These are phyloP conservation scores for Myotis pilosus DNA, from an alignment of 2,797 vertebrate genomes.

Conservation along the genomic window DNA sequence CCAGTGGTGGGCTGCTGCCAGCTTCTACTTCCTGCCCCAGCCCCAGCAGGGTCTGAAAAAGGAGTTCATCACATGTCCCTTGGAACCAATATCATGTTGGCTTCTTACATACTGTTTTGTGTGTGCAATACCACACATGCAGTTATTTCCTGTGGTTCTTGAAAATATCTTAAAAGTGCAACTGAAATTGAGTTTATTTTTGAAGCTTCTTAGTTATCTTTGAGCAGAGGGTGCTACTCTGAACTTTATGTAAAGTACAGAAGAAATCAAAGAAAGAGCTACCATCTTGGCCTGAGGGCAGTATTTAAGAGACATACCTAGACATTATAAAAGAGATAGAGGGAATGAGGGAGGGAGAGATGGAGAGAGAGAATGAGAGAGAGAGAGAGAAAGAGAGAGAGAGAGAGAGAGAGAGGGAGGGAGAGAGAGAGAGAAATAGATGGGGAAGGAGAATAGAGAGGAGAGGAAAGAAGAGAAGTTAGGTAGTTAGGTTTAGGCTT, in stretches of 20 bases:
- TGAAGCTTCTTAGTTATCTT: slow-evolving; percentile 40
- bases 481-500: not conserved
- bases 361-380: too few relatives aligned
- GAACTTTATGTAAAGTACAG: not conserved
- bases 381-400: not conserved
- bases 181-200: not conserved
- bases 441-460: not conserved
- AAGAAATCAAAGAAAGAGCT: slow-evolving; percentile 7
- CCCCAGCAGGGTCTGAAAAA: slow-evolving; percentile 40
- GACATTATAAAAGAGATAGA: not conserved
- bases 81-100: slow-evolving; percentile 45
- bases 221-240: not conserved
- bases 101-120: slow-evolving; percentile 37
- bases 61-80: slow-evolving; percentile 57
- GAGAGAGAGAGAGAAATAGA: not conserved
- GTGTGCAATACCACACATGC: slow-evolving; percentile 56
- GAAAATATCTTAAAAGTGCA: slow-evolving; percentile 30
- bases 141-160: slow-evolving; percentile 69
- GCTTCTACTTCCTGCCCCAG: slow-evolving; percentile 29
- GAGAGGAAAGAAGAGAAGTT: not conserved
- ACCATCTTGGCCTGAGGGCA: not conserved
- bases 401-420: not conserved
- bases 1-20: not conserved
- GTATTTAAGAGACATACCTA: not conserved
- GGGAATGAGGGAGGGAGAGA: not conserved